Evolutionary conservation across 2,797 vertebrate species (phyloP).

Genomic region (Chanos chanos): DNA sequence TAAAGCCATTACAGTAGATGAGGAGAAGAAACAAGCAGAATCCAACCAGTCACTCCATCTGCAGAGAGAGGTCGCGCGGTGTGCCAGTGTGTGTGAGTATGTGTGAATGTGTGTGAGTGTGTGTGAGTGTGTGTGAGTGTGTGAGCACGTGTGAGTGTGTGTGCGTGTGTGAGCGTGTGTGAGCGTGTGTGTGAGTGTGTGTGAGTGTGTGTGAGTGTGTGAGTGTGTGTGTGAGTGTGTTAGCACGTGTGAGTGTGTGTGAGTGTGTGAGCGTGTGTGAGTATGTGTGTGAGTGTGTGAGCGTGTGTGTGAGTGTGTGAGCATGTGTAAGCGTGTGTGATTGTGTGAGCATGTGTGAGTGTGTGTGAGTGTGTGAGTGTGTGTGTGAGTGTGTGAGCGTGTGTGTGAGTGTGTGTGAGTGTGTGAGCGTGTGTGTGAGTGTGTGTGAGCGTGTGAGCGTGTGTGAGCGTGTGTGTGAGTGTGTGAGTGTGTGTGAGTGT

Average conservation of each 20-base stretch:
- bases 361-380: slow-evolving; percentile 12
- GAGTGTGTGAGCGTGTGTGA: background rate
- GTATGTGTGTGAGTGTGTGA: slow-evolving; percentile 5
- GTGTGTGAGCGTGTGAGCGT: slow-evolving; percentile 8
- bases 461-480: no score
- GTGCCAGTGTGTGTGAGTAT: slow-evolving; percentile 2
- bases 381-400: background rate
- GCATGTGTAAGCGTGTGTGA: background rate
- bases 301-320: no score
- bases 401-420: background rate
- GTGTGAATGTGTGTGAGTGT: background rate
- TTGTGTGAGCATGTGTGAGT: background rate
- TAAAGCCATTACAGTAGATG: slow-evolving; percentile 46
- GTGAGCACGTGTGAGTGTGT: background rate
- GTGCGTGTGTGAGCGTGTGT: background rate
- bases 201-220: slow-evolving; percentile 10
- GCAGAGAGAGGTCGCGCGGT: slow-evolving; percentile 9
- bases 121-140: background rate
- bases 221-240: no score
- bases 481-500: slow-evolving; percentile 10
- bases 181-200: slow-evolving; percentile 5
- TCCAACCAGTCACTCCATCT: slow-evolving; percentile 41
- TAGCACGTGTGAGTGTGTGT: slow-evolving; percentile 1
- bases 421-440: background rate
- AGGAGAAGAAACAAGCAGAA: slow-evolving; percentile 44